phyloP scores from a whole-genome alignment of 2,888 invertebrate genomes.

The Dolichopus griseipennis region DNA sequence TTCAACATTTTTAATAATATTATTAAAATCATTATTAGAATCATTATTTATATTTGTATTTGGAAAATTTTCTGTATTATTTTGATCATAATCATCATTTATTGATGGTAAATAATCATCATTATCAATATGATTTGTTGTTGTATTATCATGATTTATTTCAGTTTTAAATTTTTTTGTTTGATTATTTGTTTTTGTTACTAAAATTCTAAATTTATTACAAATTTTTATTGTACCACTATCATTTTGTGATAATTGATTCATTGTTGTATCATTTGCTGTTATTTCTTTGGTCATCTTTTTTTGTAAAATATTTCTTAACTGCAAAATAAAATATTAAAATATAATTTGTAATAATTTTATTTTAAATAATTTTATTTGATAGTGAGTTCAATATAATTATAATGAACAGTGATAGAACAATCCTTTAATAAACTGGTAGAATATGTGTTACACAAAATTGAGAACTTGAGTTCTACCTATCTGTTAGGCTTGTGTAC shows the following conservation, averaged over 20 bases:
- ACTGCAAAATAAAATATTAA: not conserved
- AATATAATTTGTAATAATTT: no score
- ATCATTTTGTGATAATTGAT: constrained; percentile 7
- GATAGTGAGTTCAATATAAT: no score
- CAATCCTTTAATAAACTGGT: no score
- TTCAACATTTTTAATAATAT: not conserved
- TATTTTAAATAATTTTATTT: no score
- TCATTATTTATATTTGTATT: not conserved
- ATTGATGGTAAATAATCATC: no score
- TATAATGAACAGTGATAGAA: no score
- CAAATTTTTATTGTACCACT: not conserved
- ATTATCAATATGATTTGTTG: not conserved
- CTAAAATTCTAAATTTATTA: constrained; percentile 1
- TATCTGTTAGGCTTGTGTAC: no score
- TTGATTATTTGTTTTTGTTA: not conserved
- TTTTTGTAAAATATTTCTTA: constrained; percentile 15
- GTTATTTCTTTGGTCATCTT: constrained; percentile 15
- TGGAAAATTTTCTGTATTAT: not conserved
- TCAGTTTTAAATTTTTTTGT: constrained; percentile 11
- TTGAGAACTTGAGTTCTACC: no score
- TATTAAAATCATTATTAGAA: not conserved
- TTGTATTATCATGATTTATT: not conserved
- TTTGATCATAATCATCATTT: not conserved
- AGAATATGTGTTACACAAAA: no score
- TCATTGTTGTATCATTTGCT: constrained; percentile 7